These are phyloP conservation scores for Dipodomys ordii DNA, from an alignment of 2,113 vertebrate species.

Conservation along the genomic window DNA sequence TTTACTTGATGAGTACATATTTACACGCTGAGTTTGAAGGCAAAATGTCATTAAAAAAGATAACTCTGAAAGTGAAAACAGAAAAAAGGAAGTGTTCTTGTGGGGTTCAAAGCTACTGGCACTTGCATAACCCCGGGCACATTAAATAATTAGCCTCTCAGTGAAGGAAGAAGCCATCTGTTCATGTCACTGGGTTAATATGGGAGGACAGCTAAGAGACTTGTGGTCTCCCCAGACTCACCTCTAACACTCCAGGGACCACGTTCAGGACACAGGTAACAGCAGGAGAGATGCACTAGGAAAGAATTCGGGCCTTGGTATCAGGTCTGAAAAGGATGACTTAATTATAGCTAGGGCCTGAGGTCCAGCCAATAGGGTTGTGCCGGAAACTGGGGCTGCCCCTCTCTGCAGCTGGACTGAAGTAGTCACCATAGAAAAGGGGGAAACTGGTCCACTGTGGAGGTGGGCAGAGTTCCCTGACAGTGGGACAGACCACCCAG, in stretches of 20 bases:
- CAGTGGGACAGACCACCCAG: neutral
- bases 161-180: neutral
- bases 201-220: neutral
- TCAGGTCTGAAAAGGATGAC: constrained; percentile 30
- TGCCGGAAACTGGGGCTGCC: constrained; percentile 6
- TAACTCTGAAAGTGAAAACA: constrained; percentile 42
- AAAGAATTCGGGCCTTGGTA: neutral
- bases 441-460: neutral
- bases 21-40: neutral
- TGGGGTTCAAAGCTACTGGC: neutral
- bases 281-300: neutral
- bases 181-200: neutral
- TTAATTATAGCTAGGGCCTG: constrained; percentile 13
- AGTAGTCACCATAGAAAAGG: no score
- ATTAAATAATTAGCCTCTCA: neutral
- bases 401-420: neutral
- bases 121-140: neutral
- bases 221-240: neutral
- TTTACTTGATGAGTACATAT: constrained; percentile 10
- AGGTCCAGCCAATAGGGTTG: neutral
- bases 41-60: neutral
- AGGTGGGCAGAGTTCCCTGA: neutral
- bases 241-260: no score
- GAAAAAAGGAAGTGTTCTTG: neutral
- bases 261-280: neutral